Percentiles rank a stretch among this genome's conserved stretches.
Evolutionary conservation across 1,140 invertebrate genomes (phyloP).

Genomic region (Elymnias hypermnestra): DNA sequence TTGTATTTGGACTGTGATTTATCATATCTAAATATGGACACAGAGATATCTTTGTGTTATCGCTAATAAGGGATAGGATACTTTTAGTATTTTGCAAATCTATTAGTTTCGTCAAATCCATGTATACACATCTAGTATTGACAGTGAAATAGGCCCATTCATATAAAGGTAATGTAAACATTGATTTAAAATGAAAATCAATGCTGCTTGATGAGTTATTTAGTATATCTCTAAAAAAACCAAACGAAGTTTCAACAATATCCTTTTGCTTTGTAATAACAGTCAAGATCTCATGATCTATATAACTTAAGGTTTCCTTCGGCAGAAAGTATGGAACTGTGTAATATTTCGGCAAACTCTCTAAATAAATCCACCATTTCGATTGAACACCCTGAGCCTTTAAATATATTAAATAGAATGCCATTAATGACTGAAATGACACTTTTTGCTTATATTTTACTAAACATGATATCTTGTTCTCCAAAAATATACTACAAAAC

Average conservation of each 20-base stretch:
- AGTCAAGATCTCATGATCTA: constrained; percentile 54
- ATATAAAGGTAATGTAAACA: constrained; percentile 62
- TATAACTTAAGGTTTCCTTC: constrained; percentile 49
- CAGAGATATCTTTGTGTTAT: constrained; percentile 81
- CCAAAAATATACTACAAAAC: constrained; percentile 71
- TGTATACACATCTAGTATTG: constrained; percentile 83
- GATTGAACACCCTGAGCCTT: constrained; percentile 59
- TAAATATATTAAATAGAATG: constrained; percentile 78
- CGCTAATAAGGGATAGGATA: constrained; percentile 53
- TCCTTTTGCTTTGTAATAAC: constrained; percentile 51
- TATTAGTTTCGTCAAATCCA: constrained; percentile 63
- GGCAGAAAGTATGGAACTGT: constrained; percentile 76
- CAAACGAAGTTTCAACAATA: constrained; percentile 62
- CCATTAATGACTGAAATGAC: constrained; percentile 74
- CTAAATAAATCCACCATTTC: constrained; percentile 78
- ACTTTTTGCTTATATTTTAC: constrained; percentile 45
- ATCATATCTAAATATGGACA: constrained; percentile 86
- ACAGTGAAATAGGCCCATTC: constrained; percentile 84
- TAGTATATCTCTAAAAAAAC: constrained; percentile 56
- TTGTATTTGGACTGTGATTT: constrained; percentile 80
- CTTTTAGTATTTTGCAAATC: constrained; percentile 45
- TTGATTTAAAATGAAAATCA: constrained; percentile 36
- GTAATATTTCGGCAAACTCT: constrained; percentile 77
- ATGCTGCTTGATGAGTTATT: constrained; percentile 32
- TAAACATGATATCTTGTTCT: constrained; percentile 44